Conservation (phyloP, 37 sponge, comb jelly and placozoan genomes). For the Cladorhizidae sp. region DNA sequence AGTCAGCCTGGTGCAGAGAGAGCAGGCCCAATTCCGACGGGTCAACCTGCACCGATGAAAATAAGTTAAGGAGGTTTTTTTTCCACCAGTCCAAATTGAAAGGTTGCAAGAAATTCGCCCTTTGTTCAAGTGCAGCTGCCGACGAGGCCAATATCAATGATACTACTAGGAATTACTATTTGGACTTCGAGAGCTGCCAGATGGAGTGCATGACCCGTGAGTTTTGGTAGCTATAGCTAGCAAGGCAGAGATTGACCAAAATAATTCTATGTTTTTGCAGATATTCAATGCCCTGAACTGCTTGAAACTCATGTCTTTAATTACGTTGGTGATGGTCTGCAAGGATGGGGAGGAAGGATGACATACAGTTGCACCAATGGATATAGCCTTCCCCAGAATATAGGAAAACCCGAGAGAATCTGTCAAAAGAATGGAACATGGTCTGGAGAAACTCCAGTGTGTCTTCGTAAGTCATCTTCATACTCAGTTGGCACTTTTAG, state of each 20-base stretch:
- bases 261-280: not conserved
- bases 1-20: constrained; percentile 1
- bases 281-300: constrained; percentile 10
- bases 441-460: constrained; percentile 13
- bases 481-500: not conserved
- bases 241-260: not conserved
- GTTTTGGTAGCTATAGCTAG: not conserved
- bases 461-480: constrained; percentile 40
- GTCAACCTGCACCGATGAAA: not conserved
- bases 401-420: not conserved
- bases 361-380: constrained; percentile 14
- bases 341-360: constrained; percentile 3
- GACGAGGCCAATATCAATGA: not conserved
- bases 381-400: constrained; percentile 1
- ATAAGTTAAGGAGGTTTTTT: not conserved
- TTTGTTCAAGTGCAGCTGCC: constrained; percentile 7
- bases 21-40: not conserved
- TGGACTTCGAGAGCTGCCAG: constrained; percentile 14
- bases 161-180: constrained; percentile 16
- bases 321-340: not conserved
- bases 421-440: constrained; percentile 42
- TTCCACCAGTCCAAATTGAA: not conserved
- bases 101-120: constrained; percentile 23
- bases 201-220: constrained; percentile 9
- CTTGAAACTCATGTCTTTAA: not conserved